phyloP scores from a whole-genome alignment of 2,113 vertebrate species.

The Tragelaphus scriptus region DNA sequence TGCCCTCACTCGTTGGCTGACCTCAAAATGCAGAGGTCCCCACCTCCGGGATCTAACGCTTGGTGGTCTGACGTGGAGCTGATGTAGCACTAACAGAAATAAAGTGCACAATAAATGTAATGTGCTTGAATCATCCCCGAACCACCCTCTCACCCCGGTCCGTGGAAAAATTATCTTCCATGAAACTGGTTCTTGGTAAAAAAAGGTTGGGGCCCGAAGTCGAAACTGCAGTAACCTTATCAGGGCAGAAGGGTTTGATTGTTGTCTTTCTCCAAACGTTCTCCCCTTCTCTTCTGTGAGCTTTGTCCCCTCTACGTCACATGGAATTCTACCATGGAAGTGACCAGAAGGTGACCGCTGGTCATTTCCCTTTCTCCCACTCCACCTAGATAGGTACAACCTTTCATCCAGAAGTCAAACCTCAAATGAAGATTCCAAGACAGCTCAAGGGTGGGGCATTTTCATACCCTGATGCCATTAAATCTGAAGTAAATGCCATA shows the following conservation, averaged over 20 bases:
- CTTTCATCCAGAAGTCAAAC: neutral
- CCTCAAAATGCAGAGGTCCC: neutral
- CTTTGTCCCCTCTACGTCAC: neutral
- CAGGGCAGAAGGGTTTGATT: too few relatives aligned
- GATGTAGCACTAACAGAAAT: neutral
- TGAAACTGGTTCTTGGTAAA: neutral
- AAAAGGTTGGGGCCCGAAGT: neutral
- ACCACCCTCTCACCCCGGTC: neutral
- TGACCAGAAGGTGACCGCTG: neutral
- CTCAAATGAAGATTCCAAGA: neutral
- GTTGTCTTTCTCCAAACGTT: neutral
- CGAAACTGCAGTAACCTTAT: accelerated
- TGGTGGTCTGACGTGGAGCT: neutral
- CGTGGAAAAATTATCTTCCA: accelerated
- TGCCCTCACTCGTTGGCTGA: accelerated
- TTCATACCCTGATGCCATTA: neutral
- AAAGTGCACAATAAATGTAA: neutral
- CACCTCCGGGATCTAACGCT: neutral
- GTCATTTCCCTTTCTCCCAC: neutral
- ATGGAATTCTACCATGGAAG: neutral
- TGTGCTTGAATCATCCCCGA: neutral
- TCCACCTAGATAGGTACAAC: neutral
- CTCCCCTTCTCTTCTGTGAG: neutral
- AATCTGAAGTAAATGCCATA: neutral
- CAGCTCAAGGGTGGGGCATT: neutral